Conservation (phyloP, 2,797 vertebrate species). For the Agapornis canus region DNA sequence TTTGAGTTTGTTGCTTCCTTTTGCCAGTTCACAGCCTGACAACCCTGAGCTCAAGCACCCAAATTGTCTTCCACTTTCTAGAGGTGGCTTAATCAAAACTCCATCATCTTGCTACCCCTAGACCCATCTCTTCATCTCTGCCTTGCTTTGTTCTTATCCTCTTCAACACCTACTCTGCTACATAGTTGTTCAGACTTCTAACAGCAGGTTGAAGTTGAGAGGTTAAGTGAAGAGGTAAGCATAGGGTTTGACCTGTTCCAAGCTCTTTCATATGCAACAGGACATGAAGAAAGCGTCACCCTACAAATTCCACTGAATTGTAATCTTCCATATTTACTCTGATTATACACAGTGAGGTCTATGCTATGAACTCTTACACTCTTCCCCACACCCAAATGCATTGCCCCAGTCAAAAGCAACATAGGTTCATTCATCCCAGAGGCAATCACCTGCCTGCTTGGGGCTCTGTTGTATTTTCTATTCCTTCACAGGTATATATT, state of each 20-base stretch:
- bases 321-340: background rate
- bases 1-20: background rate
- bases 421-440: background rate
- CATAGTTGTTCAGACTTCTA: background rate
- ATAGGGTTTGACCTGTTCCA: background rate
- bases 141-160: background rate
- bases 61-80: background rate
- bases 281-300: background rate
- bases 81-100: background rate
- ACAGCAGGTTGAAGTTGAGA: background rate
- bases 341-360: background rate
- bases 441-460: background rate
- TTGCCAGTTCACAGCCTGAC: background rate
- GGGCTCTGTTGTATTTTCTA: background rate
- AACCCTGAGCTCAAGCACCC: background rate
- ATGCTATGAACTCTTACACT: background rate
- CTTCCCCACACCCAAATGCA: background rate
- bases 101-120: background rate
- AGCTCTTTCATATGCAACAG: background rate
- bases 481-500: background rate
- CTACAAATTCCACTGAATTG: background rate
- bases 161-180: background rate
- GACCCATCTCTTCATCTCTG: background rate
- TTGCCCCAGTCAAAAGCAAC: background rate
- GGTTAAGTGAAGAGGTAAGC: background rate